Conservation (phyloP, 2,113 vertebrate species). For the Tetraodon nigroviridis region DNA sequence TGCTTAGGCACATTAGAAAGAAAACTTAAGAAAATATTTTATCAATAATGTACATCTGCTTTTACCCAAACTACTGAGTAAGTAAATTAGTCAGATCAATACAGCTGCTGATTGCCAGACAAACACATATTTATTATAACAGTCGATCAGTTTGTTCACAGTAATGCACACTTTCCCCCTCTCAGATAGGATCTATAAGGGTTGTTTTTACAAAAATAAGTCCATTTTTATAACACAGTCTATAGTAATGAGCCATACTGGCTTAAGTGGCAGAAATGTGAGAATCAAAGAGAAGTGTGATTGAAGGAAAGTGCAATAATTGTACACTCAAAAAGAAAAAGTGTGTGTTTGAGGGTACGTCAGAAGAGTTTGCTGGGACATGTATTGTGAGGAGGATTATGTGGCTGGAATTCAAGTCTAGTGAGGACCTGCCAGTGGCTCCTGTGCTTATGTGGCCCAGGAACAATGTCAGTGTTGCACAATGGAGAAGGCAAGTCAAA, state of each 20-base stretch:
- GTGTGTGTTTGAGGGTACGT: conserved; percentile 1
- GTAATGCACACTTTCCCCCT: conserved; percentile 3
- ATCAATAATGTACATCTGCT: background rate
- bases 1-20: no score
- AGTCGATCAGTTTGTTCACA: conserved; percentile 1
- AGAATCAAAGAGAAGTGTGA: background rate
- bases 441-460: conserved; percentile 6
- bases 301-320: conserved; percentile 5
- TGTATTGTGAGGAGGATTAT: conserved; percentile 36
- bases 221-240: background rate
- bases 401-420: conserved; percentile 45
- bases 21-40: background rate
- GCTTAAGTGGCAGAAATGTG: no score
- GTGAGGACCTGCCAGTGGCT: conserved; percentile 47
- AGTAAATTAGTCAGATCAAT: no score
- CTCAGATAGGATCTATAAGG: background rate
- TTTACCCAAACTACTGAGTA: background rate
- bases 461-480: conserved; percentile 33
- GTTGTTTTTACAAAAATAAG: background rate
- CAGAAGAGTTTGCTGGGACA: conserved; percentile 36
- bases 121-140: no score
- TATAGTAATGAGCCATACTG: background rate
- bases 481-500: conserved; percentile 29
- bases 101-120: no score
- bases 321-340: conserved; percentile 3